Conservation (phyloP, 2,113 vertebrate genomes). For the Clinocottus analis region DNA sequence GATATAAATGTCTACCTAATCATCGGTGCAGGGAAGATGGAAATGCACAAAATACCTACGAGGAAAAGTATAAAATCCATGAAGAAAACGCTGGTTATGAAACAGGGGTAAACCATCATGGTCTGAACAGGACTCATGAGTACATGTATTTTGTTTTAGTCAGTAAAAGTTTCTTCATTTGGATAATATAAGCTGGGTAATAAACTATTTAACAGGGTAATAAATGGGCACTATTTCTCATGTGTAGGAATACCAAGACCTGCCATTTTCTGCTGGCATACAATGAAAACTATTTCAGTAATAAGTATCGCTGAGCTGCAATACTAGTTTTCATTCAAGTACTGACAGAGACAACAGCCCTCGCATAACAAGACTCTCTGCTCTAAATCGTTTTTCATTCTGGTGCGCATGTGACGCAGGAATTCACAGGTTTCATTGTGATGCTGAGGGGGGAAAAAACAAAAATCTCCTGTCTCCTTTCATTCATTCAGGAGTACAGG, state of each 20-base stretch:
- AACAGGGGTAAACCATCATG: neutral
- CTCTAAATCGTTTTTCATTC: constrained; percentile 33
- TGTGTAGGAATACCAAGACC: neutral
- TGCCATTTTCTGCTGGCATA: neutral
- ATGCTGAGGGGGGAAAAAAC: neutral
- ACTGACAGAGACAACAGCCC: constrained; percentile 30
- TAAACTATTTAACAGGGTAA: neutral
- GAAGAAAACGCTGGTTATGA: neutral
- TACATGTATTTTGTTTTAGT: neutral
- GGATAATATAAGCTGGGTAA: neutral
- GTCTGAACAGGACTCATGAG: neutral
- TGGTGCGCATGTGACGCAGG: neutral
- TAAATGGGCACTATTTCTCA: neutral
- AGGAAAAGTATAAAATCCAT: neutral
- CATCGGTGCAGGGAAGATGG: neutral
- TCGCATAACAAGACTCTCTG: constrained; percentile 16
- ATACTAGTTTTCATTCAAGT: constrained; percentile 18
- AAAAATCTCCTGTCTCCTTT: constrained; percentile 13
- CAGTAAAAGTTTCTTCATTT: neutral
- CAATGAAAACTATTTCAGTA: constrained; percentile 18
- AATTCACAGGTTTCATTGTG: constrained; percentile 41
- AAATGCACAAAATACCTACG: neutral
- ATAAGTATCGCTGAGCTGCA: neutral
- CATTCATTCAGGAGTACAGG: constrained; percentile 43
- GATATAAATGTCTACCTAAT: neutral